Evolutionary conservation across 2,113 vertebrate genomes (phyloP).

Genomic region (Ceyx margarethae): DNA sequence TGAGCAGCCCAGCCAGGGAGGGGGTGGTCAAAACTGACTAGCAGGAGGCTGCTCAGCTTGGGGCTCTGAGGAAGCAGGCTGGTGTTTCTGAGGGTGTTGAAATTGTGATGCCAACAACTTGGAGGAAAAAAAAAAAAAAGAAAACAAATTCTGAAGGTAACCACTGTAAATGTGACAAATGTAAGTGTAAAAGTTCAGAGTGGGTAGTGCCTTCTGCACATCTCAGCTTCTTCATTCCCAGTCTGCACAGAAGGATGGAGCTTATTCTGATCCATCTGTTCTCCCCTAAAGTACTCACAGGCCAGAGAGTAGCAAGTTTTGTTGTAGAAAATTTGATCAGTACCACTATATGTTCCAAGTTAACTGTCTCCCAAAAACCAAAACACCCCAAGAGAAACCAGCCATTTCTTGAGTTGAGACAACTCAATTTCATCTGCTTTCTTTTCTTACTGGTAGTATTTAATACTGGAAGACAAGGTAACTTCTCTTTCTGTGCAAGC

Average conservation of each 20-base stretch:
- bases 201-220: background rate
- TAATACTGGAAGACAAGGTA: background rate
- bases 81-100: background rate
- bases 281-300: background rate
- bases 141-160: background rate
- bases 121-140: background rate
- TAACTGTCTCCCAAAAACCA: background rate
- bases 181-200: background rate
- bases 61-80: background rate
- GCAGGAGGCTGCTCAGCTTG: background rate
- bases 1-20: background rate
- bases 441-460: background rate
- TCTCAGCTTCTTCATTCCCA: background rate
- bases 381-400: background rate
- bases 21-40: background rate
- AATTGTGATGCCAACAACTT: background rate
- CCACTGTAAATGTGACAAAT: accelerated
- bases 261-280: background rate
- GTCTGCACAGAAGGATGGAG: background rate
- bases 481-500: background rate
- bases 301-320: background rate
- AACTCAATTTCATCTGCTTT: background rate
- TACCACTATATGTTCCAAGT: background rate
- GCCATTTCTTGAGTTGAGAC: background rate
- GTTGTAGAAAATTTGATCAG: background rate